Base-by-base conservation (phyloP, 2,797 vertebrate genomes). In the Argya squamiceps region DNA sequence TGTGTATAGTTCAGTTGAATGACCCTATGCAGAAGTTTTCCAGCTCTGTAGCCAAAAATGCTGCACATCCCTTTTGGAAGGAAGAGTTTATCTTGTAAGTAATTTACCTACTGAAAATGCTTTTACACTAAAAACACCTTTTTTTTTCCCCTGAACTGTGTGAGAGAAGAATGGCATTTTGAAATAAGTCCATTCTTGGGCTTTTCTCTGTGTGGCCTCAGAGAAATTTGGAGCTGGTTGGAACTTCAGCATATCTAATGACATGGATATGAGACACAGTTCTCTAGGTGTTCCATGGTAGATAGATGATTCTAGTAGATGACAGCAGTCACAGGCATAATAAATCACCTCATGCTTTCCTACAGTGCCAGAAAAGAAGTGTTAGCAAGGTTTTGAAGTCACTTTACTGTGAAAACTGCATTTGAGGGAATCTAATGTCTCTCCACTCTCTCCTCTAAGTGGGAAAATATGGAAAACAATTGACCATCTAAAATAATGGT, bases 81-180 rank as follows among this genome's bases (percentile, higher is more conserved):
- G 99, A 99, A 92, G 99, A 99, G 4, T 99, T 99, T 95, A 98
- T 99, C 87, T 99, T 99, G 99, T 99, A 98, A 98, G 99, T 98
- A 97, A 27, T 5, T 34, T 77, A 21, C 15, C 34, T 63, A 19
- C 82, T 62, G 27, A 52, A 11, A 81, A 34, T 37, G 24, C 11
- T 92, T 88, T 24, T 56, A 18, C 23, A 70, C 24, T 41, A 43
- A 77, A 77, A 69, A 11, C 43, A 21, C 39, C 4, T 71, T 65
- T 44, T 21, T 59, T 36, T 36, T 37, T n/a, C n/a, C 1, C 27
- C 64, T 75, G 23, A 81, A 5, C 56, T 43, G 3, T 4, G 5
- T 32, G 22, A 89, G 18, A 16, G 34, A 81, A 77, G 30, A 84
- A 18, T 26, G 39, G 4, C 7, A 17, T 58, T 88, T 86, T 87